Base-by-base conservation (phyloP, 2,888 invertebrate genomes). In the Oligia fasciuncula region DNA sequence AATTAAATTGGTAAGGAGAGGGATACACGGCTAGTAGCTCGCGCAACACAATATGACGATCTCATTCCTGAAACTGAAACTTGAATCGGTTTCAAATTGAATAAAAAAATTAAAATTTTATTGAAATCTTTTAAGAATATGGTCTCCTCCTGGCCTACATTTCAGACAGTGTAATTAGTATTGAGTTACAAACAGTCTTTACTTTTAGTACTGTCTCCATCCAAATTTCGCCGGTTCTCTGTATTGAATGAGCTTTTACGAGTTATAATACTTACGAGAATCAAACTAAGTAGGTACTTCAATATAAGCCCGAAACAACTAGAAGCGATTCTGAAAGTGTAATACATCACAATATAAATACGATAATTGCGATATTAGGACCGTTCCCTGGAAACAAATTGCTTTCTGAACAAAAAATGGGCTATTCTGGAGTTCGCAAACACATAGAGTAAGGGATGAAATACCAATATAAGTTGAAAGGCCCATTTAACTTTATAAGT, bases 381-480 rank as follows among this genome's bases (percentile, higher is more conserved):
- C 54, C 46, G 57, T 11, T 74, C 66, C 54, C 49, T 51, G 66
- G 63, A 83, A 73, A 74, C 57, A 71, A 85, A 82, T 84, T 83
- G 79, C 79, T 77, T 85, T 80, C 35, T 35, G 67, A 85, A 80
- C 66, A 80, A 74, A 74, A 85, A 74, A 80, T 85, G 11, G 80
- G 49, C 69, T 35, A 71, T 73, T 63, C 8, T 43, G 69, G 80
- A 85, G 75, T 85, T 85, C 40, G 66, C 62, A 80, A 85, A 82
- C 75, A 83, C 54, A 62, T 29, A 69, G 51, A 71, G 74, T 14
- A 80, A 85, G 62, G 85, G 80, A 80, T 74, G 81, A 85, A 82
- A 80, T 49, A 85, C 51, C 70, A 85, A 83, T 85, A 75, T 57
- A 85, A 85, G 70, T 80, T 85, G 66, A 80, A 85, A 85, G 62